phyloP scores from a whole-genome alignment of 2,888 invertebrate species.

The Drosophila cracens region DNA sequence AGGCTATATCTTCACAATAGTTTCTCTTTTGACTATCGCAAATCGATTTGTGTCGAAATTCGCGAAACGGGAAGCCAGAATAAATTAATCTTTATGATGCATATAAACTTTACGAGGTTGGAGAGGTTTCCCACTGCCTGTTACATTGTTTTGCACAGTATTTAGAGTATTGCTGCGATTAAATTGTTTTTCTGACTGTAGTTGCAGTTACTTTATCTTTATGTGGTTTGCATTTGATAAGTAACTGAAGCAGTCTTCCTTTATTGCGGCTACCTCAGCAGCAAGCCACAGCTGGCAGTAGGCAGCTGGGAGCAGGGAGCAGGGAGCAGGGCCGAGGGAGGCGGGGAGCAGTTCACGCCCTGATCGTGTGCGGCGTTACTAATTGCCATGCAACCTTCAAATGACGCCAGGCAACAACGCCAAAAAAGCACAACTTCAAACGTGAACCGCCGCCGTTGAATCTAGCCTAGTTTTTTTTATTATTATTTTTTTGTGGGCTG shows the following conservation, averaged over 20 bases:
- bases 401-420: slow-evolving; percentile 51
- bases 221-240: slow-evolving; percentile 55
- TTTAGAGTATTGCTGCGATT: not conserved
- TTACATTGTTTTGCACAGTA: not conserved
- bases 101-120: not conserved
- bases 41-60: not conserved
- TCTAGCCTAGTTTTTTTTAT: slow-evolving; percentile 54
- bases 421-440: slow-evolving; percentile 63
- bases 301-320: not conserved
- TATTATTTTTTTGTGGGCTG: slow-evolving; percentile 23
- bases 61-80: not conserved
- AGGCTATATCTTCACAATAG: not conserved
- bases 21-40: not conserved
- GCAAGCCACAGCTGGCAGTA: not conserved
- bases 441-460: slow-evolving; percentile 41
- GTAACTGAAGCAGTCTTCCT: slow-evolving; percentile 5
- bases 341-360: slow-evolving; percentile 3
- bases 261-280: slow-evolving; percentile 12
- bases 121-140: not conserved
- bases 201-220: slow-evolving; percentile 35
- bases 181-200: not conserved
- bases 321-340: too few species aligned
- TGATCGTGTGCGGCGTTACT: slow-evolving; percentile 57
- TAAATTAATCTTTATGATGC: not conserved
- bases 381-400: slow-evolving; percentile 77